Evolutionary conservation across 2,888 invertebrate species (phyloP).

Genomic region (Troilus luridus): DNA sequence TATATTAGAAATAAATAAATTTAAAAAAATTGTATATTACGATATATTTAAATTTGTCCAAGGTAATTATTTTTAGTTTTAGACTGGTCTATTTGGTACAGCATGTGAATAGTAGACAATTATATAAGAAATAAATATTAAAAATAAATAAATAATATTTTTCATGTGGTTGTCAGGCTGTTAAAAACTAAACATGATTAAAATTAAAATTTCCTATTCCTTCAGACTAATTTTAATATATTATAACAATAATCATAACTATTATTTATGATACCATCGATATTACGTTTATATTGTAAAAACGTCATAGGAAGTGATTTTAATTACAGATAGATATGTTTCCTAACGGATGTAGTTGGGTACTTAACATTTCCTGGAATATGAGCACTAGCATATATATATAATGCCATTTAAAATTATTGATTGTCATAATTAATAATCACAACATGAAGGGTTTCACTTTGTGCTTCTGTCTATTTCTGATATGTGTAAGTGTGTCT

Average conservation of each 20-base stretch:
- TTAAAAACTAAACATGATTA: too few relatives aligned
- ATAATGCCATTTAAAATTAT: not conserved
- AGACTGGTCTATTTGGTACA: too few relatives aligned
- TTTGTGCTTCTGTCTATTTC: not conserved
- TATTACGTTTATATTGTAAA: not conserved
- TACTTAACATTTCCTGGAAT: not conserved
- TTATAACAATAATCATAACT: not conserved
- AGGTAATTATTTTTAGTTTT: too few relatives aligned
- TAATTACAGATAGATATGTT: not conserved
- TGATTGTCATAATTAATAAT: not conserved
- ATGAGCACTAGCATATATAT: not conserved
- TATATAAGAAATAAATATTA: too few relatives aligned
- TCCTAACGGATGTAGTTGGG: not conserved
- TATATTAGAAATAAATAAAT: too few relatives aligned
- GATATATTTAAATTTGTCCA: too few relatives aligned
- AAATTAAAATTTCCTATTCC: too few relatives aligned
- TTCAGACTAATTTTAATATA: too few relatives aligned
- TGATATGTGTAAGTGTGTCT: not conserved
- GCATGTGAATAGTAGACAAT: too few relatives aligned
- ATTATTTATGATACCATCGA: not conserved
- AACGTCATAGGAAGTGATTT: conserved; percentile 10
- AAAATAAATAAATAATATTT: too few relatives aligned
- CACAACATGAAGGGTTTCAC: not conserved
- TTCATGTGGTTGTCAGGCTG: too few relatives aligned
- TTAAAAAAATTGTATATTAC: too few relatives aligned